These are phyloP conservation scores for Tragelaphus scriptus DNA, from an alignment of 2,113 vertebrate genomes.

Conservation along the genomic window DNA sequence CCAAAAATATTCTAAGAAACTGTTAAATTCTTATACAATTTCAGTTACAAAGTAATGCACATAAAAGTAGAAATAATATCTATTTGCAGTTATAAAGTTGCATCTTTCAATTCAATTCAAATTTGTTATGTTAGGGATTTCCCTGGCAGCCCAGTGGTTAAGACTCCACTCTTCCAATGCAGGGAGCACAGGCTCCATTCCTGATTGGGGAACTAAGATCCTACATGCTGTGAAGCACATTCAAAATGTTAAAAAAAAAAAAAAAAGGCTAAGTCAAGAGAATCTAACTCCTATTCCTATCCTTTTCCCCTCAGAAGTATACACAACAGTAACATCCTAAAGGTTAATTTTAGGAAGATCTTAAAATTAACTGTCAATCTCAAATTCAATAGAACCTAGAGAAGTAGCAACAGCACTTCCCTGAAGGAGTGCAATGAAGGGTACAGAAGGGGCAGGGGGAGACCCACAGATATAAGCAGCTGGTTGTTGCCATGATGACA, in stretches of 20 bases:
- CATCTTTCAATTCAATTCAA: neutral
- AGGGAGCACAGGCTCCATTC: neutral
- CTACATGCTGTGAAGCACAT: neutral
- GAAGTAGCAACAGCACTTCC: neutral
- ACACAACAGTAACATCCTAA: neutral
- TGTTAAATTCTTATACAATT: neutral
- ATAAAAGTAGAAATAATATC: neutral
- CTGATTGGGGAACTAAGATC: neutral
- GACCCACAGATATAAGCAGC: neutral
- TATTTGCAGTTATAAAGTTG: neutral
- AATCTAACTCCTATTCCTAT: neutral
- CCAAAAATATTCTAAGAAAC: neutral
- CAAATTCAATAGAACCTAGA: neutral
- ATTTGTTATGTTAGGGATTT: neutral
- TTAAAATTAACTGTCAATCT: neutral
- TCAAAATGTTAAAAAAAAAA: neutral
- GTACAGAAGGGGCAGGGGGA: neutral
- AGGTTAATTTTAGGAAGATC: neutral
- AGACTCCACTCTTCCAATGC: neutral
- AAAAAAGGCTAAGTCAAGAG: neutral
- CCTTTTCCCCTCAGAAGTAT: neutral
- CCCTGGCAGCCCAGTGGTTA: neutral
- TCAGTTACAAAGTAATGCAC: neutral
- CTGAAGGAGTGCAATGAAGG: neutral
- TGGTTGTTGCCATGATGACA: neutral